Percentiles rank a stretch among this genome's conserved stretches.
Conservation (phyloP, 2,888 invertebrate species). For the Agonopterix arenella region DNA sequence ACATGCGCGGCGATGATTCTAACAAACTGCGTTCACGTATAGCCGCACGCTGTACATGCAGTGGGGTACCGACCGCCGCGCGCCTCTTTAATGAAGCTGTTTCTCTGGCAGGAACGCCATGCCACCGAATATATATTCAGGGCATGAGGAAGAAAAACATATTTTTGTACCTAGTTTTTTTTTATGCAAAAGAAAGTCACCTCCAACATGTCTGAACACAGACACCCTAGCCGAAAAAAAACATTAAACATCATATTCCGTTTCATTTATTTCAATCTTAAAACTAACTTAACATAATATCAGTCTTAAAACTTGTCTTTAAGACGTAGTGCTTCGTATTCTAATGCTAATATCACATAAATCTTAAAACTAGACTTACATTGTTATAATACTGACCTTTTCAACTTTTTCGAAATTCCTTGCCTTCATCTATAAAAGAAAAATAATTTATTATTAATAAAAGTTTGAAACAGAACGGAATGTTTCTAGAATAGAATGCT, state of each 20-base stretch:
- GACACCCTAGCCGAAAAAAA: constrained; percentile 66
- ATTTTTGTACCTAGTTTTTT: too few species aligned
- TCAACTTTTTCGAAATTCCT: constrained; percentile 99
- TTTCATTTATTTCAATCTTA: constrained; percentile 52
- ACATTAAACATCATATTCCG: constrained; percentile 34
- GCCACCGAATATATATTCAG: too few species aligned
- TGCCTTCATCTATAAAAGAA: constrained; percentile 93
- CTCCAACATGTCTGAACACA: constrained; percentile 73
- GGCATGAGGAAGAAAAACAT: too few species aligned
- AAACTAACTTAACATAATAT: constrained; percentile 18
- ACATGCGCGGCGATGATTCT: too few species aligned
- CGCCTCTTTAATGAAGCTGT: too few species aligned
- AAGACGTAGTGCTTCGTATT: not conserved
- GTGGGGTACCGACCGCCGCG: too few species aligned
- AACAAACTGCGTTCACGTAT: too few species aligned
- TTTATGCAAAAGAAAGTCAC: constrained; percentile 47
- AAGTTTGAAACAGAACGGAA: too few species aligned
- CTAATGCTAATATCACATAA: constrained; percentile 6
- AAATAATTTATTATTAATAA: not conserved
- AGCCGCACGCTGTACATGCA: too few species aligned
- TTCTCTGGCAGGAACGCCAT: too few species aligned
- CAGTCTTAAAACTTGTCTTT: constrained; percentile 3
- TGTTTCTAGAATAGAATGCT: too few species aligned
- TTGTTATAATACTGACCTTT: constrained; percentile 85
- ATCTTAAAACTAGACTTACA: constrained; percentile 25